Evolutionary conservation across 2,113 vertebrate species (phyloP).

Genomic region (Forbesichthys papilliferus): DNA sequence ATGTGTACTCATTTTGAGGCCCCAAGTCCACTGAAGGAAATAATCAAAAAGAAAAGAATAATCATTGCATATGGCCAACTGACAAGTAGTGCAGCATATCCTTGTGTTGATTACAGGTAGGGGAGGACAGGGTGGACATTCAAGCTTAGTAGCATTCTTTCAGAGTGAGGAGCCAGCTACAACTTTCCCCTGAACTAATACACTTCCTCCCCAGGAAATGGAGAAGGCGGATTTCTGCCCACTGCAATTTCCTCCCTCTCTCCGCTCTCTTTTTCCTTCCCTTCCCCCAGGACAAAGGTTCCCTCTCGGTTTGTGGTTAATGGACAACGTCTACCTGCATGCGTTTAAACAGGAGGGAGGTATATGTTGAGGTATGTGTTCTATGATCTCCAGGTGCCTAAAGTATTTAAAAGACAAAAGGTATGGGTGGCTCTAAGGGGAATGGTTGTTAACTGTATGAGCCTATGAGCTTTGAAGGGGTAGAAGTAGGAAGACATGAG

Average conservation of each 20-base stretch:
- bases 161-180: conserved; percentile 63
- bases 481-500: no score
- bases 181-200: conserved; percentile 70
- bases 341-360: conserved; percentile 45
- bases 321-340: conserved; percentile 46
- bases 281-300: conserved; percentile 48
- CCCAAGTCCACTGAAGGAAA: no score
- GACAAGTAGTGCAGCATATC: no score
- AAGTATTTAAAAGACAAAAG: no score
- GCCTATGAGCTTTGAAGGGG: no score
- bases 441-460: no score
- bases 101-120: background rate
- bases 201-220: conserved; percentile 80
- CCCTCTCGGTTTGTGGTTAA: conserved; percentile 60
- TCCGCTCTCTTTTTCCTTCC: conserved; percentile 57
- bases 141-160: conserved; percentile 62
- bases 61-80: no score
- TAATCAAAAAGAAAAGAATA: no score
- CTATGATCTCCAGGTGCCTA: no score
- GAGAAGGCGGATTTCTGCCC: conserved; percentile 79
- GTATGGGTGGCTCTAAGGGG: no score
- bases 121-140: conserved; percentile 33
- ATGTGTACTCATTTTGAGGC: no score
- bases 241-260: conserved; percentile 79
- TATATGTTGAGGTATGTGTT: background rate